Evolutionary conservation across 2,797 vertebrate genomes (phyloP).

Genomic region (Thamnophis elegans): DNA sequence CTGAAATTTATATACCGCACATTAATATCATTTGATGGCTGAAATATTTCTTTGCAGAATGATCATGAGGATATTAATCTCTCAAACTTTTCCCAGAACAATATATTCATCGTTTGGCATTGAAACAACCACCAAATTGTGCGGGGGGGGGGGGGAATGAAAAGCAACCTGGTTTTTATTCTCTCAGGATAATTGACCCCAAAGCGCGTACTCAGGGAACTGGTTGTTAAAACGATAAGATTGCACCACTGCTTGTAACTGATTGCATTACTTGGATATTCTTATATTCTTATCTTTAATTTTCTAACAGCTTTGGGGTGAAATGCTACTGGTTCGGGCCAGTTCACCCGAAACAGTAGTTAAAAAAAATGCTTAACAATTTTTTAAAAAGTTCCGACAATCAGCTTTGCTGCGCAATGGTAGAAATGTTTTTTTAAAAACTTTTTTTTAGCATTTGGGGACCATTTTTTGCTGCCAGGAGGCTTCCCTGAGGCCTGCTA

Average conservation of each 20-base stretch:
- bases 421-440: no score
- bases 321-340: no score
- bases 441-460: no score
- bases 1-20: slow-evolving; percentile 30
- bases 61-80: slow-evolving; percentile 35
- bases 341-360: no score
- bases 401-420: no score
- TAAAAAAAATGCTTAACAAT: no score
- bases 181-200: neutral
- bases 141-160: neutral
- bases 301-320: neutral
- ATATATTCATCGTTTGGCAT: neutral
- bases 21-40: slow-evolving; percentile 18
- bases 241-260: no score
- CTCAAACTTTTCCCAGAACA: neutral
- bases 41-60: slow-evolving; percentile 18
- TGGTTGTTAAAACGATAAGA: no score
- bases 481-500: no score
- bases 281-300: neutral
- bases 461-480: no score
- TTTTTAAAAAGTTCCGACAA: no score
- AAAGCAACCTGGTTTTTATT: neutral
- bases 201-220: no score
- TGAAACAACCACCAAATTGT: neutral
- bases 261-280: neutral